Conservation (phyloP, 1,140 invertebrate species). For the Conus betulinus region DNA sequence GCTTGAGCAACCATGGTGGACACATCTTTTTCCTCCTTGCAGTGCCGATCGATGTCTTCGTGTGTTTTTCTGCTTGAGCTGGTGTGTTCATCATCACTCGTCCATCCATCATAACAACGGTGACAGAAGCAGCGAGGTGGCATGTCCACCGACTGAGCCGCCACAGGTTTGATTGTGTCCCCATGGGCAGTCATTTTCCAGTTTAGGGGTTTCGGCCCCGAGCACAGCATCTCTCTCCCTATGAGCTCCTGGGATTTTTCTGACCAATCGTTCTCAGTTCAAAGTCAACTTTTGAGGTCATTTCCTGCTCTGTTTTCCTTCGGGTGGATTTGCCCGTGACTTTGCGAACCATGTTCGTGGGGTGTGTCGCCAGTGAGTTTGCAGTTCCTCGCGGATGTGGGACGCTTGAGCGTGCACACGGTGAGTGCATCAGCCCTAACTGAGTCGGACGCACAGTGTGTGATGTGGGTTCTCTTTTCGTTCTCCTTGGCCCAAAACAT, state of each 20-base stretch:
- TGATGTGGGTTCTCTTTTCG: background rate
- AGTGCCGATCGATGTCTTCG: background rate
- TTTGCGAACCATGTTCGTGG: constrained; percentile 59
- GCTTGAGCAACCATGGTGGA: constrained; percentile 58
- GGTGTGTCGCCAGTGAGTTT: constrained; percentile 59
- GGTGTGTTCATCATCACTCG: constrained; percentile 7
- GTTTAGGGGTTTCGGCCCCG: background rate
- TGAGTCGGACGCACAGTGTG: background rate
- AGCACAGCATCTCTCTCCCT: no score
- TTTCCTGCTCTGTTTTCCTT: background rate
- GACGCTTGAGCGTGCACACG: constrained; percentile 36
- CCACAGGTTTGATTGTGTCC: constrained; percentile 5
- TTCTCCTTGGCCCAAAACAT: background rate
- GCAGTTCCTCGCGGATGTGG: constrained; percentile 57
- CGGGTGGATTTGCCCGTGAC: constrained; percentile 45
- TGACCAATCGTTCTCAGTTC: background rate
- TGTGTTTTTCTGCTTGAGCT: constrained; percentile 32
- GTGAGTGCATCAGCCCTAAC: background rate
- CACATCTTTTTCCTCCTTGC: constrained; percentile 51
- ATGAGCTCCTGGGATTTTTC: background rate
- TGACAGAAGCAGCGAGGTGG: background rate
- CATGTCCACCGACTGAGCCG: background rate
- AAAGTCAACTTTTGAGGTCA: background rate
- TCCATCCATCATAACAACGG: constrained; percentile 10
- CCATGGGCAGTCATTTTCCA: constrained; percentile 31